Conservation (phyloP, 2,888 invertebrate species). For the Nymphalis c-album region DNA sequence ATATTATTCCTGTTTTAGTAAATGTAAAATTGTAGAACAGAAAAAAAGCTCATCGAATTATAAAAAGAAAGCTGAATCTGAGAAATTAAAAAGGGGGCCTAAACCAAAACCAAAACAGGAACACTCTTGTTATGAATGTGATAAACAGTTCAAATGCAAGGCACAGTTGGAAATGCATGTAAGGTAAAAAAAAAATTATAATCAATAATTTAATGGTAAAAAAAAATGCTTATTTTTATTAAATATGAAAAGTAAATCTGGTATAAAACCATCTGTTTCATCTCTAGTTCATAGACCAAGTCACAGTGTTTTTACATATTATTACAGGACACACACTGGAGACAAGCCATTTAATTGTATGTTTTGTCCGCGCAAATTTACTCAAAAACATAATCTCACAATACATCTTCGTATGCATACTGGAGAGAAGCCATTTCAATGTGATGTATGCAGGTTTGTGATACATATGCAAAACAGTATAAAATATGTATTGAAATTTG, state of each 20-base stretch:
- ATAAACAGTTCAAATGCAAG: slow-evolving; percentile 82
- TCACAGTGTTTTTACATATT: background rate
- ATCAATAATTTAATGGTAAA: too few relatives aligned
- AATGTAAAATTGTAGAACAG: slow-evolving; percentile 57
- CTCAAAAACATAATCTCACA: slow-evolving; percentile 83
- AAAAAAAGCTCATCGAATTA: slow-evolving; percentile 70
- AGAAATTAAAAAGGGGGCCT: slow-evolving; percentile 82
- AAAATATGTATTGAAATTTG: background rate
- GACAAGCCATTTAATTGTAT: slow-evolving; percentile 81
- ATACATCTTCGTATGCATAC: slow-evolving; percentile 83
- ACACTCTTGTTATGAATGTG: slow-evolving; percentile 81
- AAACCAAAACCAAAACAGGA: slow-evolving; percentile 82
- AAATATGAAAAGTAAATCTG: too few relatives aligned
- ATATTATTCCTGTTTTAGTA: slow-evolving; percentile 49
- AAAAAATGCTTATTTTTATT: too few relatives aligned
- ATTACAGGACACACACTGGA: slow-evolving; percentile 80
- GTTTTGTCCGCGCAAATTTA: slow-evolving; percentile 81
- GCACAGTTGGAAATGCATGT: slow-evolving; percentile 83
- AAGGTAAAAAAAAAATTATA: slow-evolving; percentile 52
- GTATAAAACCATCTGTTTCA: too few relatives aligned
- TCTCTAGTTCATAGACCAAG: too few relatives aligned
- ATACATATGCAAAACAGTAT: background rate
- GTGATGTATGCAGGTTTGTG: slow-evolving; percentile 80
- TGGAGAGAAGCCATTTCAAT: slow-evolving; percentile 83
- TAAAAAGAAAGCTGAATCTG: slow-evolving; percentile 79